Conservation (phyloP, 1,140 invertebrate species). For the Sitobion miscanthi region DNA sequence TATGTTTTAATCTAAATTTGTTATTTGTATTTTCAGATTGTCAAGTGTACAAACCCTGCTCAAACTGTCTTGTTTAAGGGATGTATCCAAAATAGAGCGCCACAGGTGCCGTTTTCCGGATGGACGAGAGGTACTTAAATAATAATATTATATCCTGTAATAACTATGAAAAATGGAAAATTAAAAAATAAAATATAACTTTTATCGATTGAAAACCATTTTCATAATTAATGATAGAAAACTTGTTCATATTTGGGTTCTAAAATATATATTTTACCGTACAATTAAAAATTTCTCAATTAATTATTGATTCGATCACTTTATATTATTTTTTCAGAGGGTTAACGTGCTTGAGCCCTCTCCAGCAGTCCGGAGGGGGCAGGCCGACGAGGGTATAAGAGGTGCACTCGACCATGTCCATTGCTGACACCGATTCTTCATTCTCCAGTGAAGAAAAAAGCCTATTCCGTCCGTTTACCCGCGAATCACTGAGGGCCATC, state of each 20-base stretch:
- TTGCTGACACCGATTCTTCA: conserved; percentile 77
- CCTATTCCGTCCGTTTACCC: conserved; percentile 96
- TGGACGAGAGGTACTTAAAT: conserved; percentile 53
- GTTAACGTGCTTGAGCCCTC: conserved; percentile 57
- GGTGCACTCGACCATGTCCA: conserved; percentile 72
- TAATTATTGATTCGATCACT: background rate
- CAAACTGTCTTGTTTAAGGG: conserved; percentile 54
- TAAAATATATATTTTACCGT: background rate
- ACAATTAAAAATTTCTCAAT: background rate
- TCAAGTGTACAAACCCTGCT: conserved; percentile 43
- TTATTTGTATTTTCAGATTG: background rate
- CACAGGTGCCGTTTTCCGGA: conserved; percentile 52
- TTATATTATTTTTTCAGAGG: conserved; percentile 20
- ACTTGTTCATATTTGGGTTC: background rate
- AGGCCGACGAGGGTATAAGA: conserved; percentile 54
- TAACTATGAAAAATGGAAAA: background rate
- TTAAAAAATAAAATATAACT: background rate
- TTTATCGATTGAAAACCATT: background rate
- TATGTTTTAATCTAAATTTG: background rate
- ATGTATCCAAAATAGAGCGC: conserved; percentile 55
- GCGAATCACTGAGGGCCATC: conserved; percentile 92
- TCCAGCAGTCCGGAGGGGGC: conserved; percentile 56
- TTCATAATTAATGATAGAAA: background rate
- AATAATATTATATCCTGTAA: background rate
- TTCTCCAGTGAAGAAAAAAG: conserved; percentile 91